Evolutionary conservation across 2,113 vertebrate genomes (phyloP).

Genomic region (Crocuta crocuta): DNA sequence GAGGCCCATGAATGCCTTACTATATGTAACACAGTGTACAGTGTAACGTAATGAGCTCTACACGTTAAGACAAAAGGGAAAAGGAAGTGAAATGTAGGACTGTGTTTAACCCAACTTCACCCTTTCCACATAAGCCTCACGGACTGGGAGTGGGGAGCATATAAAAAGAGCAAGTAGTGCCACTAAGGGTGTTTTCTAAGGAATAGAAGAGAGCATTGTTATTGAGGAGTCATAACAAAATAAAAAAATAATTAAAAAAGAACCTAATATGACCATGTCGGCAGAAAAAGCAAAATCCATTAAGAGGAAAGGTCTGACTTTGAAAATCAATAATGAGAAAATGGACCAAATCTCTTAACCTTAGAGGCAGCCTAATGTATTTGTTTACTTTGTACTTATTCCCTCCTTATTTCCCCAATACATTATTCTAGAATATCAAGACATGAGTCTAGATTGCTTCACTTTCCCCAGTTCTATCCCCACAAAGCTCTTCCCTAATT

Average conservation of each 20-base stretch:
- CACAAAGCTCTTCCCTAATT: neutral
- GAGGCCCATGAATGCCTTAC: neutral
- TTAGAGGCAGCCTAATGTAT: neutral
- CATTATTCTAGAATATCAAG: conserved; percentile 4
- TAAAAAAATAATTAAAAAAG: neutral
- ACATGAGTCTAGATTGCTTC: neutral
- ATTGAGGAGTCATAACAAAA: neutral
- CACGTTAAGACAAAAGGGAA: neutral
- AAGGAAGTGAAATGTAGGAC: neutral
- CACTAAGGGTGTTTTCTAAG: neutral
- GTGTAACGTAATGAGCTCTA: neutral
- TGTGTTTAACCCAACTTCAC: neutral
- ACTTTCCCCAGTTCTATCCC: neutral
- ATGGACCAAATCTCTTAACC: neutral
- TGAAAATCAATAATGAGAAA: conserved; percentile 46
- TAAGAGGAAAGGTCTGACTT: conserved; percentile 18
- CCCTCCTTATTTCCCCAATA: neutral
- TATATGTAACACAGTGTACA: neutral
- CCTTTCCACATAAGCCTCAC: neutral
- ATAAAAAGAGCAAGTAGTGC: neutral
- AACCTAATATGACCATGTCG: neutral
- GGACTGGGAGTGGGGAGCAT: neutral
- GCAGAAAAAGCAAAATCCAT: conserved; percentile 50
- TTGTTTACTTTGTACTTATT: neutral
- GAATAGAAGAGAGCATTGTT: neutral